Percentiles rank a stretch among this genome's conserved stretches.
Evolutionary conservation across 2,113 vertebrate genomes (phyloP).

Genomic region (Alaudala cheleensis): DNA sequence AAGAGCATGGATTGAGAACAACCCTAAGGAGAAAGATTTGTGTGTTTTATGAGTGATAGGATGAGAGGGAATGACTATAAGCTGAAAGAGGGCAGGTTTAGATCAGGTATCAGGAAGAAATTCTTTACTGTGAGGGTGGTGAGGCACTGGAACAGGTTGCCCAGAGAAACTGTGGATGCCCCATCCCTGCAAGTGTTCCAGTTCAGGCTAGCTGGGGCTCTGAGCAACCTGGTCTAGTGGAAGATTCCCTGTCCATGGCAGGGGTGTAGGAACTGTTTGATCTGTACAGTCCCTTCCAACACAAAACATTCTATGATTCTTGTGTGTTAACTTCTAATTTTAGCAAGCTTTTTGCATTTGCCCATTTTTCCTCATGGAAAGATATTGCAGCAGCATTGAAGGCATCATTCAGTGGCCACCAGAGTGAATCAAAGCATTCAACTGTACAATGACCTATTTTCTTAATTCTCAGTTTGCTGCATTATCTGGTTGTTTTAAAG

Average conservation of each 20-base stretch:
- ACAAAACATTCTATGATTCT: background rate
- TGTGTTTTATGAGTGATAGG: background rate
- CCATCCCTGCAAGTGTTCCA: background rate
- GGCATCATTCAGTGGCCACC: background rate
- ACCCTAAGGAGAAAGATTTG: background rate
- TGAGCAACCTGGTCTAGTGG: background rate
- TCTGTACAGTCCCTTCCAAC: background rate
- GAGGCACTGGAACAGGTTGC: too few relatives aligned
- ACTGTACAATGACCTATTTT: rapidly evolving
- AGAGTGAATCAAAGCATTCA: background rate
- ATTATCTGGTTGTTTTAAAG: background rate
- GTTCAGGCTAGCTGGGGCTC: too few relatives aligned
- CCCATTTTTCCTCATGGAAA: background rate
- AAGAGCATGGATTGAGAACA: background rate
- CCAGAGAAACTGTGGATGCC: too few relatives aligned
- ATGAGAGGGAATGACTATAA: background rate
- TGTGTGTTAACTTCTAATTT: too few relatives aligned
- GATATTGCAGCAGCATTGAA: background rate
- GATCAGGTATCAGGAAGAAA: too few relatives aligned
- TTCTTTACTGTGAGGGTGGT: too few relatives aligned
- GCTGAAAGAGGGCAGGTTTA: background rate
- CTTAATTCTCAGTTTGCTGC: background rate
- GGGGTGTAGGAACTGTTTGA: background rate
- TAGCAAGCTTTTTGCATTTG: background rate
- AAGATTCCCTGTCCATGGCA: background rate